Conservation (phyloP, 2,797 vertebrate species). For the Macropus fuliginosus region DNA sequence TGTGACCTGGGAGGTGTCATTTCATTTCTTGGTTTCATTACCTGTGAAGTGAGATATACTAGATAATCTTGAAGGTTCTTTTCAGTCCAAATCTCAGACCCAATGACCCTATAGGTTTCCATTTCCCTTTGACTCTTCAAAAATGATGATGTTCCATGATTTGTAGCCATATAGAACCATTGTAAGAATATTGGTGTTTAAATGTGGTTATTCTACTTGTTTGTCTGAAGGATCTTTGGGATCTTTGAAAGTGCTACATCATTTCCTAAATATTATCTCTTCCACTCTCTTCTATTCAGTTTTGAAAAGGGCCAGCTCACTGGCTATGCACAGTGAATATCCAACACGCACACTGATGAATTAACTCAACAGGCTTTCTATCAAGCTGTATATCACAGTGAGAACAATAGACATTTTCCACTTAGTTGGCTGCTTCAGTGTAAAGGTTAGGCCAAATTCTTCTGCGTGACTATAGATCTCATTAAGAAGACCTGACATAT, state of each 20-base stretch:
- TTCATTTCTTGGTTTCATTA: neutral
- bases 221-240: neutral
- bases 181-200: neutral
- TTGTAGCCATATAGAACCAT: neutral
- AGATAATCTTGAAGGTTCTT: neutral
- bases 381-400: neutral
- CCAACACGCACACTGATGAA: neutral
- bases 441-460: neutral
- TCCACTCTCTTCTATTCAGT: neutral
- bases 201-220: neutral
- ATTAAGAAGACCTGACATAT: neutral
- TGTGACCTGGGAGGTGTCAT: neutral
- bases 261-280: neutral
- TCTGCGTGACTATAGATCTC: neutral
- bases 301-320: neutral
- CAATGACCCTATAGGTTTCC: neutral
- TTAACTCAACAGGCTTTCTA: neutral
- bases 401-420: neutral
- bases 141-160: neutral
- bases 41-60: neutral
- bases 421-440: neutral
- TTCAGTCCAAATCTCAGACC: neutral
- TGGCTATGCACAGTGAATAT: neutral
- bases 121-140: neutral
- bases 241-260: neutral